Conservation (phyloP, 2,113 vertebrate species). For the Pomatostomus ruficeps region DNA sequence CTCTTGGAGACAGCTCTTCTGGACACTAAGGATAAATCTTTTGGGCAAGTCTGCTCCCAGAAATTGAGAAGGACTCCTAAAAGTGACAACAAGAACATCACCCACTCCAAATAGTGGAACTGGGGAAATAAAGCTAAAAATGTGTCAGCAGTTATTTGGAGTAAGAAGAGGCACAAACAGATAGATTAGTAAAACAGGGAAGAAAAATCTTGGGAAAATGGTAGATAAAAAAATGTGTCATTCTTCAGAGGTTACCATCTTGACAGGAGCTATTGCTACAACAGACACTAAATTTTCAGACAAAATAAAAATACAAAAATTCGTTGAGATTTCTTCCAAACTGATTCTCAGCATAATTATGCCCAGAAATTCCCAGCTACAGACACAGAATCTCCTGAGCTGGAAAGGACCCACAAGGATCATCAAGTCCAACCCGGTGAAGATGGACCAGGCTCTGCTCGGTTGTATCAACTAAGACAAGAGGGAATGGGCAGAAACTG, state of each 20-base stretch:
- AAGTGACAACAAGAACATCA: background rate
- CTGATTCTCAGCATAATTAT: background rate
- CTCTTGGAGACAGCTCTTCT: background rate
- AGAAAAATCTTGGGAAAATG: background rate
- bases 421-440: background rate
- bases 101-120: background rate
- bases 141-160: background rate
- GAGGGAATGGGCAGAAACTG: background rate
- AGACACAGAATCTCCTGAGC: background rate
- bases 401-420: background rate
- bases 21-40: background rate
- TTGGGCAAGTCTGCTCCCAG: background rate
- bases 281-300: background rate
- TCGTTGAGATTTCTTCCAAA: background rate
- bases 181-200: background rate
- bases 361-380: background rate
- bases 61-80: background rate
- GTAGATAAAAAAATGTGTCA: background rate
- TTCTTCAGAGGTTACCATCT: background rate
- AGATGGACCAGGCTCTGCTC: background rate
- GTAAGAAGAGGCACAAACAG: background rate
- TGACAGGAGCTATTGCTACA: background rate
- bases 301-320: background rate
- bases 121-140: background rate
- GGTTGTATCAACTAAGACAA: rapidly evolving